Conservation (phyloP, 2,888 invertebrate genomes). For the Sthenelais limicola region DNA sequence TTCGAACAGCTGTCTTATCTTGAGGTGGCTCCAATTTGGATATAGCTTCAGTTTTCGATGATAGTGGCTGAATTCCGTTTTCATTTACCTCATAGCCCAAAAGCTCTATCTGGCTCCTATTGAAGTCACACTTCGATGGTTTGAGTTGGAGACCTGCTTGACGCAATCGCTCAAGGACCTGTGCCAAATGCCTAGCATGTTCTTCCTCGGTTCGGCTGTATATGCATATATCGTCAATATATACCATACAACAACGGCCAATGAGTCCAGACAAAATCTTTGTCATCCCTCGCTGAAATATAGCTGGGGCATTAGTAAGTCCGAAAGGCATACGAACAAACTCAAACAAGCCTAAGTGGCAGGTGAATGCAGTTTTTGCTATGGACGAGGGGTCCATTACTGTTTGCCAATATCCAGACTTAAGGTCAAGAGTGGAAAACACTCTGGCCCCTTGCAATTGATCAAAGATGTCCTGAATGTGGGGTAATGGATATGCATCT, state of each 20-base stretch:
- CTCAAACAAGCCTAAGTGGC: conserved; percentile 42
- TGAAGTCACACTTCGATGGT: conserved; percentile 46
- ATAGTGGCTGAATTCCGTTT: conserved; percentile 43
- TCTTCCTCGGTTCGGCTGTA: conserved; percentile 19
- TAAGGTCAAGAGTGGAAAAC: conserved; percentile 45
- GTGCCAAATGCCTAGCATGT: conserved; percentile 39
- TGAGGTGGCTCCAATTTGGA: conserved; percentile 26
- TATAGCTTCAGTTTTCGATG: conserved; percentile 43
- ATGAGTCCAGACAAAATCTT: conserved; percentile 4
- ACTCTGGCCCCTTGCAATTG: conserved; percentile 36
- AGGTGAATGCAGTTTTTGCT: conserved; percentile 44
- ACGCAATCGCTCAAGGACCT: conserved; percentile 42
- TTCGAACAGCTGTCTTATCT: background rate
- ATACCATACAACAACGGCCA: conserved; percentile 27
- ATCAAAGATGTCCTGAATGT: conserved; percentile 48
- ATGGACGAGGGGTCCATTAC: conserved; percentile 15
- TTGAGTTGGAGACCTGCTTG: conserved; percentile 44
- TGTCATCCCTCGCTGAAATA: conserved; percentile 43
- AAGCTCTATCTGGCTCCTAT: conserved; percentile 36
- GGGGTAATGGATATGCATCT: conserved; percentile 44
- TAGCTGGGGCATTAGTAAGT: conserved; percentile 43
- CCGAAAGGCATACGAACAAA: conserved; percentile 47
- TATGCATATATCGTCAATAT: conserved; percentile 47
- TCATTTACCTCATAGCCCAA: conserved; percentile 41
- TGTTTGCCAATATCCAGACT: conserved; percentile 46